A percentile compares a stretch with the other conserved stretches of the same genome.
Evolutionary conservation across 1,140 invertebrate genomes (phyloP).

Genomic region (Pteromalus puparum): DNA sequence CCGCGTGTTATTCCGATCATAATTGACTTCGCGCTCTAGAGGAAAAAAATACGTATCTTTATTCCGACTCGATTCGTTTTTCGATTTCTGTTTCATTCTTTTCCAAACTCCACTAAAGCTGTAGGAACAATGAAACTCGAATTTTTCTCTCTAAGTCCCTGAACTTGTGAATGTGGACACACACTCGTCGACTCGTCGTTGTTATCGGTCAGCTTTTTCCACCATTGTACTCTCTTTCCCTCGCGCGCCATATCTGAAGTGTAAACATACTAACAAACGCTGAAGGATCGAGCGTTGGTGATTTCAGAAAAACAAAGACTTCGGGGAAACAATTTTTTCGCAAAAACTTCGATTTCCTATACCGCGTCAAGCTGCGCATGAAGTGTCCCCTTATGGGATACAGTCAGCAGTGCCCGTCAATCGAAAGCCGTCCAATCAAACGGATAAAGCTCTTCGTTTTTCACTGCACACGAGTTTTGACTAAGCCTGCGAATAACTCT

Average conservation of each 20-base stretch:
- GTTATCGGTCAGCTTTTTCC: neutral
- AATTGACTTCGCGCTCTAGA: no score
- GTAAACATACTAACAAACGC: slow-evolving; percentile 36
- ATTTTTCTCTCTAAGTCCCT: neutral
- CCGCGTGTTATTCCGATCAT: no score
- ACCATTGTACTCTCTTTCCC: slow-evolving; percentile 17
- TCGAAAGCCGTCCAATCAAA: neutral
- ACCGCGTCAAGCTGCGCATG: no score
- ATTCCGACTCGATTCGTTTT: neutral
- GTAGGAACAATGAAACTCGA: slow-evolving; percentile 23
- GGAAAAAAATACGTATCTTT: neutral
- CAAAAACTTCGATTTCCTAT: neutral
- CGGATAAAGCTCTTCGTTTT: neutral
- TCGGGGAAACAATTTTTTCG: slow-evolving; percentile 19
- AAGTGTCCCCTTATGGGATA: neutral
- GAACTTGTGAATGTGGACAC: slow-evolving; percentile 7
- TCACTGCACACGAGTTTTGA: no score
- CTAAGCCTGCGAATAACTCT: no score
- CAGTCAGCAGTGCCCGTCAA: neutral
- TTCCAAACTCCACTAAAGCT: neutral
- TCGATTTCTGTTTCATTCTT: slow-evolving; percentile 19
- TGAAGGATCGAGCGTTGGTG: neutral
- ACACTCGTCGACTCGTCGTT: neutral
- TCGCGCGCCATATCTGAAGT: neutral
- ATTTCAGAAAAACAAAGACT: slow-evolving; percentile 32